A percentile compares a stretch with the other conserved stretches of the same genome.
Conservation (phyloP, 1,140 invertebrate species). For the Drosophila littoralis region DNA sequence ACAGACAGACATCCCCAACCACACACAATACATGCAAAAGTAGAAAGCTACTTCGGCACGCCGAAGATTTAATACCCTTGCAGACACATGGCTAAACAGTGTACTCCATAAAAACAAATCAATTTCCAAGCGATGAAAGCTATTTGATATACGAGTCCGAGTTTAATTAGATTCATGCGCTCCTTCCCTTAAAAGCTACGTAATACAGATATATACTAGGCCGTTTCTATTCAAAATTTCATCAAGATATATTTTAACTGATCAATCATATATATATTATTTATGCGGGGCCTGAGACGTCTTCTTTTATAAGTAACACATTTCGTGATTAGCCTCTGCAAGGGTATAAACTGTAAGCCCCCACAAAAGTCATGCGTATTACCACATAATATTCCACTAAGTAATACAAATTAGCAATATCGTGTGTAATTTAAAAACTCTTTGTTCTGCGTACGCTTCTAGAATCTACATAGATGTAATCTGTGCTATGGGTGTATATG, state of each 20-base stretch:
- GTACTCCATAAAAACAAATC: too few species aligned
- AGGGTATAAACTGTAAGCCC: not conserved
- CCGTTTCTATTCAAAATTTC: not conserved
- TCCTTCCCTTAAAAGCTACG: too few species aligned
- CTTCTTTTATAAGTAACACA: too few species aligned
- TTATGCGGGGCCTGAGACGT: too few species aligned
- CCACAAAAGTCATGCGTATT: slow-evolving; percentile 1
- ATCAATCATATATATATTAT: not conserved
- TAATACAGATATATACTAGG: too few species aligned
- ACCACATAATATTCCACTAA: slow-evolving; percentile 10
- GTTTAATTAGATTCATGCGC: too few species aligned
- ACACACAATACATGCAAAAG: not conserved
- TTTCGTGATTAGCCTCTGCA: not conserved
- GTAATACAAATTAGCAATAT: slow-evolving; percentile 32
- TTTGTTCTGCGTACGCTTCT: slow-evolving; percentile 63
- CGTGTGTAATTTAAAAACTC: slow-evolving; percentile 38
- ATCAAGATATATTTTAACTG: not conserved
- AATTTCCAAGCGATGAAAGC: too few species aligned
- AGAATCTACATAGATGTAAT: slow-evolving; percentile 66
- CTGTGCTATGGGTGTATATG: slow-evolving; percentile 63
- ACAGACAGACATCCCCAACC: not conserved
- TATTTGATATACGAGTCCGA: too few species aligned
- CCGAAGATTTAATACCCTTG: not conserved
- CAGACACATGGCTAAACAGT: too few species aligned
- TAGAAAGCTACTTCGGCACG: too few species aligned